Evolutionary conservation across 92 coral and sea anemone species (phyloP), one percentile per base, ranked within the genome.

Genomic region (Palythoa grandis): DNA sequence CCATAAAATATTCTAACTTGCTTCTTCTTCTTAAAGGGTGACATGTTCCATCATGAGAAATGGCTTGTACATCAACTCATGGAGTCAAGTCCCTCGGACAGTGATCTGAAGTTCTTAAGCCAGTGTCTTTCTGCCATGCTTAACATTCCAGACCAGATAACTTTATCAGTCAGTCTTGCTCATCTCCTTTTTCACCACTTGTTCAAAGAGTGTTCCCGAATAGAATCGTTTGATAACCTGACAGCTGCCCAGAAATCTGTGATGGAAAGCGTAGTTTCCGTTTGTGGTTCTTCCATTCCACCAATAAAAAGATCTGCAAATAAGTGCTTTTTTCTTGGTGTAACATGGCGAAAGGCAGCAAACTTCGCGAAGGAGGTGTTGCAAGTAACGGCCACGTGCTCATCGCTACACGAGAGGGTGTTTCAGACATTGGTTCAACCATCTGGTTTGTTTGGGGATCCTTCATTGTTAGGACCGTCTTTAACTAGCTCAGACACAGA

Each of bases 1-100:
- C 1, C 4, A 40, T 40, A 40, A 40, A 3, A 40, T 40, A 9
- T 40, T 23, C 4, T 69, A 37, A 29, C 40, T 69, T 69, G 12
- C 1, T 70, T 70, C 20, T 75, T 75, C 38, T 43, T 1, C 25
- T 25, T 75, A 24, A 52, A 75, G 79, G 57, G 57, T 47, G 60
- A 75, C 40, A 75, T 19, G 2, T 52, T 22, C 43, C 79, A 52
- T 11, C 79, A 75, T 5, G 79, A 50, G 63, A 75, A 48, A 23
- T 75, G 79, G 79, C 79, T 75, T 38, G 17, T 52, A 11, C 79
- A 75, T 52, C 79, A 75, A 14, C 39, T 75, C 40, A 22, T 75
- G 63, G 60, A 37, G 13, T 23, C 65, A 75, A 52, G 39, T 50
- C 79, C 79, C 40, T 5, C 16, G 15, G 79, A 52, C 40, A 7